Conservation (phyloP, 2,797 vertebrate genomes). For the Chromis chromis region DNA sequence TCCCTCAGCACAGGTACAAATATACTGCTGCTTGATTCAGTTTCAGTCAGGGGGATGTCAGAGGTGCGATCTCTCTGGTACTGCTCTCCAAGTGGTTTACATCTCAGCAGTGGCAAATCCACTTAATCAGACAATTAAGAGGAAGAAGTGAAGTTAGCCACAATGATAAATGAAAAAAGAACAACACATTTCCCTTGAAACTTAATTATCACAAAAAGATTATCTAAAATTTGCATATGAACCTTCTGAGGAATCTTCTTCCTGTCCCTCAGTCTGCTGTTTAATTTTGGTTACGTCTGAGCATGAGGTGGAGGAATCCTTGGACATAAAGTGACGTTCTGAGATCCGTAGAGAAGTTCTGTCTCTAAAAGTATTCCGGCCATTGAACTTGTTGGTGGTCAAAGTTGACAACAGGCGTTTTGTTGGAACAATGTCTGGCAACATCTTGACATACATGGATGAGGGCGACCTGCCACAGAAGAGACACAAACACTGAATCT, state of each 20-base stretch:
- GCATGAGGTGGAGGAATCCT: slow-evolving; percentile 33
- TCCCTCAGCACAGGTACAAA: slow-evolving; percentile 58
- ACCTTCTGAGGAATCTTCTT: slow-evolving; percentile 52
- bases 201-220: not conserved
- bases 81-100: slow-evolving; percentile 23
- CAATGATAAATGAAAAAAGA: not conserved
- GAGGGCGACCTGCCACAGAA: slow-evolving; percentile 56
- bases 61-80: slow-evolving; percentile 13
- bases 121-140: slow-evolving; percentile 18
- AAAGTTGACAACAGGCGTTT: slow-evolving; percentile 46
- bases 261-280: slow-evolving; percentile 12
- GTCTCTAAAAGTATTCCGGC: slow-evolving; percentile 27
- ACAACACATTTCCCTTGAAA: not conserved
- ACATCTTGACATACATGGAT: slow-evolving; percentile 41
- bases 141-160: not conserved
- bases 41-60: slow-evolving; percentile 33
- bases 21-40: slow-evolving; percentile 15
- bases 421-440: slow-evolving; percentile 56
- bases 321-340: slow-evolving; percentile 30
- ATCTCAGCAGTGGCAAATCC: slow-evolving; percentile 23
- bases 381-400: slow-evolving; percentile 18
- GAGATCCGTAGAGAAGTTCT: slow-evolving; percentile 33
- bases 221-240: not conserved
- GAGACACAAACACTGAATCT: not conserved
- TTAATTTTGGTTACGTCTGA: slow-evolving; percentile 23